Base-by-base conservation (phyloP, 1,140 invertebrate genomes). In the Maconellicoccus hirsutus region DNA sequence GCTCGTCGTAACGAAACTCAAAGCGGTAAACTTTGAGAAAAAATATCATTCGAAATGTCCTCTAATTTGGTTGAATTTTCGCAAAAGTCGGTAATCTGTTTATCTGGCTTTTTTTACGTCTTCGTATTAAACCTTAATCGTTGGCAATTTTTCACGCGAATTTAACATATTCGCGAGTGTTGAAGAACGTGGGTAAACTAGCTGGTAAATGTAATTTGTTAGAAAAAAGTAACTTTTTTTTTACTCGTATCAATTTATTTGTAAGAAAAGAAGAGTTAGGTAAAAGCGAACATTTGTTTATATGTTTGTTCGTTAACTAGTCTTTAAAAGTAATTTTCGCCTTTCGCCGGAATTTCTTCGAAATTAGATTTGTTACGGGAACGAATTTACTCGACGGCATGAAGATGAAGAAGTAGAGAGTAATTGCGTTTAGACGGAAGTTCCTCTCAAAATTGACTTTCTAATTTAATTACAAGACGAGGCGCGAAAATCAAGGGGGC, bases 341-440 rank as follows among this genome's bases (percentile, higher is more conserved):
- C n/a, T 52, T 52, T 52, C 3, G 12, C 42, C 42, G 42, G 42
- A 52, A 52, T 52, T 14, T 19, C n/a, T 52, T 14, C 2, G n/a
- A 52, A 52, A 52, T 52, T 52, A 52, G 42, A 52, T 52, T 52
- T 16, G 42, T 52, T 52, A 52, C n/a, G 16, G 42, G 6, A 52
- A 52, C 42, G 42, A 52, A 52, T 52, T 52, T 52, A 52, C 12
- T 52, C 10, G 42, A 52, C 42, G n/a, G n/a, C 12, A 19, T 19
- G 42, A 33, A 33, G 29, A 52, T 14, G 42, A 52, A 14, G 42
- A 16, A 52, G 42, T 52, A 52, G 42, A 52, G 42, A 52, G 42
- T 52, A 52, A 52, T 52, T 52, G 42, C 42, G 42, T 52, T 52
- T 52, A 52, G 42, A 52, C n/a, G n/a, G 42, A 52, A 52, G 42